Evolutionary conservation across 2,113 vertebrate genomes (phyloP).

Genomic region (Progne subis): DNA sequence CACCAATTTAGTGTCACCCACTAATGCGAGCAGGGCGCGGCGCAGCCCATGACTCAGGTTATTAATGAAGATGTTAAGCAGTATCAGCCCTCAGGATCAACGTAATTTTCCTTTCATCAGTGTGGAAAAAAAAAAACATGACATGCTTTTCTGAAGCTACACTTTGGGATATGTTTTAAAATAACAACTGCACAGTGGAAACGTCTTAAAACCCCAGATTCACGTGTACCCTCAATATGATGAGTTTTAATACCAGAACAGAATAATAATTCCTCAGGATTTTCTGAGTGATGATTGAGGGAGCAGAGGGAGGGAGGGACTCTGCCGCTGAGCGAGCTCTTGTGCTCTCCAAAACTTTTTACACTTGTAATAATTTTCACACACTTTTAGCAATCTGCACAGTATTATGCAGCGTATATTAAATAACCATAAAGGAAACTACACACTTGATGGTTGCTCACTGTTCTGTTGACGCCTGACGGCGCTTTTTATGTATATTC

Average conservation of each 20-base stretch:
- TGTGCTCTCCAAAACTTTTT: background rate
- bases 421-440: constrained; percentile 13
- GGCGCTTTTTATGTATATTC: background rate
- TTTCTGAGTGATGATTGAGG: background rate
- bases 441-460: background rate
- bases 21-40: background rate
- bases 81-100: constrained; percentile 61
- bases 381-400: background rate
- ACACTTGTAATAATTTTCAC: background rate
- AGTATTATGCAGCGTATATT: background rate
- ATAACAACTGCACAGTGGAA: constrained; percentile 44
- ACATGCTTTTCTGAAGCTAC: constrained; percentile 55
- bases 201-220: constrained; percentile 31
- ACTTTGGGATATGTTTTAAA: constrained; percentile 53
- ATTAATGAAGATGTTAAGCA: constrained; percentile 45
- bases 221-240: constrained; percentile 18
- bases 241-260: constrained; percentile 11
- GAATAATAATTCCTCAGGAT: constrained; percentile 33
- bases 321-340: background rate
- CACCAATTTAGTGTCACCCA: background rate
- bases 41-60: constrained; percentile 26
- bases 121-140: constrained; percentile 2
- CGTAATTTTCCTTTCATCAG: constrained; percentile 52
- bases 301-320: background rate
- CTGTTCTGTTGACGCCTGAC: background rate